A percentile compares a stretch with the other conserved stretches of the same genome.
Evolutionary conservation across 2,888 invertebrate species (phyloP).

Genomic region (Pseudococcus jackbeardsleyi): DNA sequence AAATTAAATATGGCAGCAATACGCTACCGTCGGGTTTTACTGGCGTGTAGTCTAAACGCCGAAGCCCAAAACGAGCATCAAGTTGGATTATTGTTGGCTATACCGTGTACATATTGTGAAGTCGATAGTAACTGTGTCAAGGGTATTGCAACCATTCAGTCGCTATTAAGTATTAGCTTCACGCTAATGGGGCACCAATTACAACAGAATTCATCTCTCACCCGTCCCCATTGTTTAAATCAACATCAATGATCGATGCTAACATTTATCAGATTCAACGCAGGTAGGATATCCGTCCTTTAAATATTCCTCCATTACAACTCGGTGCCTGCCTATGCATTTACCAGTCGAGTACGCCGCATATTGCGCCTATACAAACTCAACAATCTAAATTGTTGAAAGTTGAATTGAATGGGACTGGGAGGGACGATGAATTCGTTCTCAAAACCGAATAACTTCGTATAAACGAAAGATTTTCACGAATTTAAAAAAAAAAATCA

Average conservation of each 20-base stretch:
- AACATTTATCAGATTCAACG: conserved; percentile 61
- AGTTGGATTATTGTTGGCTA: conserved; percentile 61
- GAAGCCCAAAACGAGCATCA: conserved; percentile 63
- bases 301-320: conserved; percentile 48
- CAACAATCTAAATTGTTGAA: neutral
- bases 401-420: neutral
- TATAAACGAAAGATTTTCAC: neutral
- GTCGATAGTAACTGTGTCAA: conserved; percentile 65
- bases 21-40: neutral
- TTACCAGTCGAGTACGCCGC: neutral
- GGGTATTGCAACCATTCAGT: conserved; percentile 64
- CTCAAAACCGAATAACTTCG: neutral
- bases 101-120: conserved; percentile 63
- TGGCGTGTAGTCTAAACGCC: neutral
- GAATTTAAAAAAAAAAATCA: no score
- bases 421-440: neutral
- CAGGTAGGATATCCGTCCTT: conserved; percentile 65
- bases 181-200: conserved; percentile 65
- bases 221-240: conserved; percentile 63
- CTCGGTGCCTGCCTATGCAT: neutral
- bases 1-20: conserved; percentile 55
- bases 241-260: conserved; percentile 64
- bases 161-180: conserved; percentile 64
- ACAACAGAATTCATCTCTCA: conserved; percentile 65
- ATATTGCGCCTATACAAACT: neutral